Evolutionary conservation across 2,113 vertebrate species (phyloP), one percentile per base, ranked within the genome.

Genomic region (Antigone vipio): DNA sequence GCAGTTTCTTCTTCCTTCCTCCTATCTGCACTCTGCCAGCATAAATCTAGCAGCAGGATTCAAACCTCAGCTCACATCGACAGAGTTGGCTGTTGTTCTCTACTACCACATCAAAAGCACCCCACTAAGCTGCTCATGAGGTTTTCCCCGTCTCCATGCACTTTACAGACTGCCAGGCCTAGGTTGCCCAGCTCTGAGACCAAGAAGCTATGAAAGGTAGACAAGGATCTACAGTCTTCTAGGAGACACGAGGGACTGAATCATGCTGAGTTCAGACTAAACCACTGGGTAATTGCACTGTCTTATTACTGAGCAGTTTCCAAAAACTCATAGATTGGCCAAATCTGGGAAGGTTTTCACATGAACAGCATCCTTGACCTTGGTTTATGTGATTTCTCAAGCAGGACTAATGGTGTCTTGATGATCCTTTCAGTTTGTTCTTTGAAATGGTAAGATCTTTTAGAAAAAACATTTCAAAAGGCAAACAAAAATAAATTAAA

Each of bases 191-290:
- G 34, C 44, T 80, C 27, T 62, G 83, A 84, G 50, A 62, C 32
- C 53, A 45, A 68, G 63, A 27, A 82, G 29, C 62, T 76, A 3
- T 60, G 85, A 49, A 88, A 80, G 32, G 50, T 50, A 92, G 68
- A 92, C 91, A 94, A 96, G 80, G 79, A 91, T 83, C 55, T 80
- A 83, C 64, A 94, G 91, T 92, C 7, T 90, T 93, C 62, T 42
- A 92, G 90, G 78, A 92, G 78, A 85, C 0, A 0, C 63, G 26
- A 92, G 23, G 20, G 74, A 9, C 71, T 92, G 82, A 79, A 55
- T 93, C 82, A 71, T 35, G 85, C 85, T 93, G 92, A 88, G 92
- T 63, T 88, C 72, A 71, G 26, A 81, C 63, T 80, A 83, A 96
- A 86, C 20, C 50, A 34, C 79, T 80, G 75, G 59, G 56, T 89